These are phyloP conservation scores for Ceratosolen solmsi DNA, from an alignment of 1,140 invertebrate species.

Conservation along the genomic window DNA sequence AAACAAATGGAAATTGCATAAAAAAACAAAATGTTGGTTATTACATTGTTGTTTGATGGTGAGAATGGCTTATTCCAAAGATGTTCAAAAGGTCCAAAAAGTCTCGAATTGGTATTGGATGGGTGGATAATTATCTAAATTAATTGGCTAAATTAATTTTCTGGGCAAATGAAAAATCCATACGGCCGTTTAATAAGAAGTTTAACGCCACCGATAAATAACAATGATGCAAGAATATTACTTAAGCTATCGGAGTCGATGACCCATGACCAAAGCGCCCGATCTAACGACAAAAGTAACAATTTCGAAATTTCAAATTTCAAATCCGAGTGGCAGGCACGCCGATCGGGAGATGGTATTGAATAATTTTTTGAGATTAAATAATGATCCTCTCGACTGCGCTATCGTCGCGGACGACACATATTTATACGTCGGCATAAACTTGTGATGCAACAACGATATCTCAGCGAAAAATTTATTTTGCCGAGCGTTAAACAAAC, in stretches of 20 bases:
- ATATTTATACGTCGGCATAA: neutral
- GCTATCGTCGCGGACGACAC: neutral
- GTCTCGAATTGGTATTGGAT: no score
- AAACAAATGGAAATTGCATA: neutral
- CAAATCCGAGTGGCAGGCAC: neutral
- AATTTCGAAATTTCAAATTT: neutral
- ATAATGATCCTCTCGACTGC: neutral
- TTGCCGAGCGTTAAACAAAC: neutral
- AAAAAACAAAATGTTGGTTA: neutral
- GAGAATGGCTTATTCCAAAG: no score
- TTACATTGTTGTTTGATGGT: no score
- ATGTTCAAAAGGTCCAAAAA: no score
- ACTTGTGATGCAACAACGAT: neutral
- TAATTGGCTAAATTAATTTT: no score
- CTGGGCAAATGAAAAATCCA: neutral
- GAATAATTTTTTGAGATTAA: neutral
- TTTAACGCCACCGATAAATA: neutral
- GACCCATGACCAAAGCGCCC: neutral
- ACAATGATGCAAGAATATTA: neutral
- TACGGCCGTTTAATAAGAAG: no score
- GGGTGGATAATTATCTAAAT: no score
- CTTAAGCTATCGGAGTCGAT: neutral
- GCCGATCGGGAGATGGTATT: neutral
- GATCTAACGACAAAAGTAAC: neutral
- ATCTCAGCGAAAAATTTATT: neutral